These are phyloP conservation scores for Cybosia mesomella DNA, from an alignment of 2,888 invertebrate species.

Conservation along the genomic window DNA sequence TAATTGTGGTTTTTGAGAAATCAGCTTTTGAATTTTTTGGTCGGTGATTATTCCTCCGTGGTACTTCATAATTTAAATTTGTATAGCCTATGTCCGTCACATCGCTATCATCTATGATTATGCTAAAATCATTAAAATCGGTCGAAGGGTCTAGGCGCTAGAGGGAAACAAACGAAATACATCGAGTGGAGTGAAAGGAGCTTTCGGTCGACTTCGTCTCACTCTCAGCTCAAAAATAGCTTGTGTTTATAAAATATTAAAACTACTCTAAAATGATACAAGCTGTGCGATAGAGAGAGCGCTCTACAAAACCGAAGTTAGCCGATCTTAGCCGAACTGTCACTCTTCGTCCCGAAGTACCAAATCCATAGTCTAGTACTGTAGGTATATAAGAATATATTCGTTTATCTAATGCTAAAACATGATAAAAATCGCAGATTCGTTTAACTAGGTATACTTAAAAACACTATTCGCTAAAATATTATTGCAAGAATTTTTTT, in stretches of 20 bases:
- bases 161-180: too few relatives aligned
- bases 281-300: background rate
- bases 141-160: too few relatives aligned
- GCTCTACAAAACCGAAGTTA: background rate
- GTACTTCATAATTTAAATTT: too few relatives aligned
- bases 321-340: background rate
- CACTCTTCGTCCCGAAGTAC: background rate
- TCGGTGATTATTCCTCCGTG: too few relatives aligned
- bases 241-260: background rate
- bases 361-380: background rate
- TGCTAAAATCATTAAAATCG: too few relatives aligned
- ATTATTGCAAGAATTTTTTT: constrained; percentile 28
- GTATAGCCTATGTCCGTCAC: too few relatives aligned
- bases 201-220: too few relatives aligned
- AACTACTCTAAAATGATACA: background rate
- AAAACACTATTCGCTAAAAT: constrained; percentile 47
- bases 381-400: constrained; percentile 30
- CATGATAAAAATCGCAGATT: constrained; percentile 51
- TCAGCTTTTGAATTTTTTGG: too few relatives aligned
- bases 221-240: too few relatives aligned
- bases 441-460: constrained; percentile 34
- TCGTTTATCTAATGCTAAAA: constrained; percentile 43
- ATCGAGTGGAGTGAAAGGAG: too few relatives aligned
- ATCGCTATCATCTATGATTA: too few relatives aligned
- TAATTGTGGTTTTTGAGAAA: too few relatives aligned